Conservation (phyloP, 2,113 vertebrate genomes). For the Pelmatolapia mariae region DNA sequence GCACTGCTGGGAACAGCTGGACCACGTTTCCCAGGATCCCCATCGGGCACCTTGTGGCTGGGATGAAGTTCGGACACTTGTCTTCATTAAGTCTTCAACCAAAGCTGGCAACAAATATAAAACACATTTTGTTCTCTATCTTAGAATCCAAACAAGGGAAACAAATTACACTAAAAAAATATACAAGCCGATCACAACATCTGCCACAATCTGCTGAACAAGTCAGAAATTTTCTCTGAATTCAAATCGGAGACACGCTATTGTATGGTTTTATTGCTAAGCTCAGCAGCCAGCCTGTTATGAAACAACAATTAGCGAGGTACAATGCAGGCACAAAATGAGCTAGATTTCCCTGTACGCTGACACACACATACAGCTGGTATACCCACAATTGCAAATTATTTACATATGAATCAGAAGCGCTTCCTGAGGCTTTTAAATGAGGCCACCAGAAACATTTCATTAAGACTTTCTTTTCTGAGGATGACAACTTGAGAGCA, state of each 20-base stretch:
- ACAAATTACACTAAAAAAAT: background rate
- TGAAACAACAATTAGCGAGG: conserved; percentile 9
- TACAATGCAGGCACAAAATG: background rate
- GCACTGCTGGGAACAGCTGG: conserved; percentile 88
- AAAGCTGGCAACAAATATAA: conserved; percentile 71
- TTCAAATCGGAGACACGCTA: background rate
- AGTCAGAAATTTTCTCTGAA: background rate
- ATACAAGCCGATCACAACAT: background rate
- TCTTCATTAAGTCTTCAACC: conserved; percentile 85
- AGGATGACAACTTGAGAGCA: background rate
- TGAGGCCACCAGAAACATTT: background rate
- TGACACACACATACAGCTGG: background rate
- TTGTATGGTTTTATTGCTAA: background rate
- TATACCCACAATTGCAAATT: background rate
- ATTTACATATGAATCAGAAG: conserved; percentile 19
- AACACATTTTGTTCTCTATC: background rate
- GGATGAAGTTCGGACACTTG: conserved; percentile 44
- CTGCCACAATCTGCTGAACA: background rate
- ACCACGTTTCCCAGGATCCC: conserved; percentile 89
- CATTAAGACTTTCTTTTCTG: background rate
- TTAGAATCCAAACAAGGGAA: background rate
- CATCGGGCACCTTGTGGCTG: conserved; percentile 81
- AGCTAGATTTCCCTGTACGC: background rate
- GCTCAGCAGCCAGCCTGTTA: background rate
- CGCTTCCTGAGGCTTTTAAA: background rate